These are phyloP conservation scores for Papilio demoleus DNA, from an alignment of 2,888 invertebrate genomes.

Conservation along the genomic window DNA sequence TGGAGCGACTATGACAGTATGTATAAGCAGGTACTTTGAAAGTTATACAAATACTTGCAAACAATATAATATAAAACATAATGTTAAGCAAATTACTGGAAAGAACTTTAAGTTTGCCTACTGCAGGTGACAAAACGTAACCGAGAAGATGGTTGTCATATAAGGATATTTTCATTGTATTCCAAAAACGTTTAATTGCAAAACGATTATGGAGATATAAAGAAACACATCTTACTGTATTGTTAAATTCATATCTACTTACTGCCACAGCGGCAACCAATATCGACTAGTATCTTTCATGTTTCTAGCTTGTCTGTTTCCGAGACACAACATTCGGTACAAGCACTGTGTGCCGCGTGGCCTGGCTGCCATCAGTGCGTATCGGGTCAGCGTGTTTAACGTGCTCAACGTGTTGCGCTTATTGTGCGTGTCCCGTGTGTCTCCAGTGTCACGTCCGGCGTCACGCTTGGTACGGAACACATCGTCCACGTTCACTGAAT, in stretches of 20 bases:
- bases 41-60: too few species aligned
- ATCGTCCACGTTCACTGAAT: conserved; percentile 73
- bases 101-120: too few species aligned
- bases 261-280: conserved; percentile 92
- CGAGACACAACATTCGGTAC: conserved; percentile 85
- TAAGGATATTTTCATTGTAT: too few species aligned
- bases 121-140: too few species aligned
- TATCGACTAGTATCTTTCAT: conserved; percentile 83
- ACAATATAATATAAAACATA: too few species aligned
- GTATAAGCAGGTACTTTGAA: too few species aligned
- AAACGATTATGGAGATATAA: too few species aligned
- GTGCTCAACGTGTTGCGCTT: neutral
- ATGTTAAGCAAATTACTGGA: too few species aligned
- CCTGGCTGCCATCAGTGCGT: conserved; percentile 77
- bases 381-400: conserved; percentile 82
- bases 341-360: conserved; percentile 85
- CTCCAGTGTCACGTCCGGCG: conserved; percentile 51
- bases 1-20: too few species aligned
- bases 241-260: conserved; percentile 53
- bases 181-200: too few species aligned
- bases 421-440: neutral
- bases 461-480: conserved; percentile 72
- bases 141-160: too few species aligned
- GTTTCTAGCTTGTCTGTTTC: conserved; percentile 85
- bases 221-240: too few species aligned